Evolutionary conservation across 2,888 invertebrate genomes (phyloP).

Genomic region (Microplitis manilae): DNA sequence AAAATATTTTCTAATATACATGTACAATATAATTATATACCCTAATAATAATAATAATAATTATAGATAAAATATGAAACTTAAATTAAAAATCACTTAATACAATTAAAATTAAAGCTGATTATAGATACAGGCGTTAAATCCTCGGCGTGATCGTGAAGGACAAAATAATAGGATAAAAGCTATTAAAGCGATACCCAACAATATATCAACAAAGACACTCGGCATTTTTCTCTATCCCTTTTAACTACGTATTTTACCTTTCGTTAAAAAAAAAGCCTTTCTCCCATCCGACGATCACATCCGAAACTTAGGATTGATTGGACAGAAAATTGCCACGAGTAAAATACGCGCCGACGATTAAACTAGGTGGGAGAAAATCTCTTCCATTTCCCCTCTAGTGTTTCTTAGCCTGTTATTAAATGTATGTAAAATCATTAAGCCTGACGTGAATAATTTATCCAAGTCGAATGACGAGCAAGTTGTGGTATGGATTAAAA

Average conservation of each 20-base stretch:
- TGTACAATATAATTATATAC: too few species aligned
- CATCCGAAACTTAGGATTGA: conserved; percentile 16
- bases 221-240: not conserved
- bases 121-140: not conserved
- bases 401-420: not conserved
- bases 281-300: not conserved
- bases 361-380: conserved; percentile 6
- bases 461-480: conserved; percentile 21
- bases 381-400: too few species aligned
- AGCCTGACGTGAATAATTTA: conserved; percentile 27
- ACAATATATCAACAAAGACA: not conserved
- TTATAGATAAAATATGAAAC: not conserved
- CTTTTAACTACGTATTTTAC: not conserved
- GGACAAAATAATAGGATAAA: not conserved
- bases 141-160: not conserved
- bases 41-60: too few species aligned
- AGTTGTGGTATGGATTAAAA: conserved; percentile 34
- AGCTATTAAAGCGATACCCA: not conserved
- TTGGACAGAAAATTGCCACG: conserved; percentile 2
- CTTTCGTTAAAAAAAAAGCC: not conserved
- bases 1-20: too few species aligned
- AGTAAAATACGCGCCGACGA: conserved; percentile 7
- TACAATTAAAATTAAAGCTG: not conserved
- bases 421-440: conserved; percentile 28
- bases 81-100: not conserved